Percentiles rank a stretch among this genome's conserved stretches.
phyloP scores from a whole-genome alignment of 2,888 invertebrate species.

The Trimorus sp. region DNA sequence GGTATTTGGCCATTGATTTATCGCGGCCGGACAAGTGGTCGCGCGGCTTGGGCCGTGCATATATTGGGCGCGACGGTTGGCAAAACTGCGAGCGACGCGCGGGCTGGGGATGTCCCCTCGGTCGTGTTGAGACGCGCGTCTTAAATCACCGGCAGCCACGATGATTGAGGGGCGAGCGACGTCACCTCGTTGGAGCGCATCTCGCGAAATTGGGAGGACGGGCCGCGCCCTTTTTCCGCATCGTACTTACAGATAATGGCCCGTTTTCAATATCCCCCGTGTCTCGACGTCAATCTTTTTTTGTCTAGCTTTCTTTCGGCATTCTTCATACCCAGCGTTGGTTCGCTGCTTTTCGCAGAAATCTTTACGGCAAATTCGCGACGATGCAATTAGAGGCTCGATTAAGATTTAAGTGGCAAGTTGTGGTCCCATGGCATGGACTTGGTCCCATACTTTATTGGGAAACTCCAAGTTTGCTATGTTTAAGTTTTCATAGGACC shows the following conservation, averaged over 20 bases:
- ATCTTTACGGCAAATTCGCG: too few species aligned
- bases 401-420: too few species aligned
- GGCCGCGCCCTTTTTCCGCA: conserved; percentile 74
- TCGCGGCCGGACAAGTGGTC: conserved; percentile 33
- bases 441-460: too few species aligned
- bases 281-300: conserved; percentile 7
- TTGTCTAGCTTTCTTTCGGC: neutral
- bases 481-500: too few species aligned
- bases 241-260: conserved; percentile 51
- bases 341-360: too few species aligned
- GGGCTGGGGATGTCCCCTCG: conserved; percentile 46
- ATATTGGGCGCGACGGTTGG: conserved; percentile 33
- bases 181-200: conserved; percentile 76
- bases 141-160: conserved; percentile 69
- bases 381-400: too few species aligned
- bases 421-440: too few species aligned
- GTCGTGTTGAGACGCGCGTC: conserved; percentile 67
- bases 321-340: too few species aligned
- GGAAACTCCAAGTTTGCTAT: too few species aligned
- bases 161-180: conserved; percentile 75
- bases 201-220: conserved; percentile 76
- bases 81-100: conserved; percentile 54
- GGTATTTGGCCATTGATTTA: conserved; percentile 30
- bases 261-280: conserved; percentile 40
- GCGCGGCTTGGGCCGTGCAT: conserved; percentile 30